Conservation (phyloP, 2,888 invertebrate genomes). For the Spilarctia lutea region DNA sequence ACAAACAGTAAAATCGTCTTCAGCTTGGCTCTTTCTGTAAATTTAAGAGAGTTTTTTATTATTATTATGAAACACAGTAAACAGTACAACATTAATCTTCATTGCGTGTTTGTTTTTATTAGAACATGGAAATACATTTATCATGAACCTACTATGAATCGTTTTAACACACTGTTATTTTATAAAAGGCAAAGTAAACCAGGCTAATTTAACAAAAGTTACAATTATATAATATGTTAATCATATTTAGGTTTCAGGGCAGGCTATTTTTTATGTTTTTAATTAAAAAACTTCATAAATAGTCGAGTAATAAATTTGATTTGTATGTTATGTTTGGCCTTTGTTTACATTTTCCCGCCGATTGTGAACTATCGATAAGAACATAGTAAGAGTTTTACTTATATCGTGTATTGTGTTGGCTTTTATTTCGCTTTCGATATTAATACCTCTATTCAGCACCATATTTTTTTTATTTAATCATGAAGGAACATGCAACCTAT, state of each 20-base stretch:
- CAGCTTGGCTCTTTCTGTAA: background rate
- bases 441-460: background rate
- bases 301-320: background rate
- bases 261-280: background rate
- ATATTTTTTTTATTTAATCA: conserved; percentile 1
- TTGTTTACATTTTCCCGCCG: background rate
- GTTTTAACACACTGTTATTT: conserved; percentile 1
- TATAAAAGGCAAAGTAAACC: background rate
- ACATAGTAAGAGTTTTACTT: background rate
- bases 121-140: background rate
- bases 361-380: background rate
- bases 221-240: background rate
- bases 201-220: background rate
- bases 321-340: background rate
- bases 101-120: background rate
- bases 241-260: background rate
- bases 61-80: background rate
- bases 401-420: background rate
- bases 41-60: background rate
- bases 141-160: background rate
- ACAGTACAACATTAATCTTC: background rate
- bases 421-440: background rate
- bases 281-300: background rate
- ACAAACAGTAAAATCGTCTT: too few species aligned
- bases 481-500: background rate